phyloP scores from a whole-genome alignment of 1,140 invertebrate species.

The Apis dorsata region DNA sequence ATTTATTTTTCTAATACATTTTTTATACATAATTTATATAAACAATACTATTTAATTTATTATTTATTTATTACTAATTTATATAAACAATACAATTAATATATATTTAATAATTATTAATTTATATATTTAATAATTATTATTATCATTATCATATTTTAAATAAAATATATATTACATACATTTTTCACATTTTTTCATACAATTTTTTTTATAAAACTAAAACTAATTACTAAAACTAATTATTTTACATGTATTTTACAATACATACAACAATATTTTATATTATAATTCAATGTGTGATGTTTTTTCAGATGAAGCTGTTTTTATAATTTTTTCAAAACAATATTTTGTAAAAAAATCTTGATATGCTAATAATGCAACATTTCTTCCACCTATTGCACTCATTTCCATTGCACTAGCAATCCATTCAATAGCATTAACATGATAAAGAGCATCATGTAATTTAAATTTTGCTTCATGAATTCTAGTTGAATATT shows the following conservation, averaged over 20 bases:
- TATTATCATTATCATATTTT: too few relatives aligned
- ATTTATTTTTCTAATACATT: not conserved
- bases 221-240: not conserved
- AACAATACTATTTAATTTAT: too few relatives aligned
- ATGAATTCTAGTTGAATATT: conserved; percentile 78
- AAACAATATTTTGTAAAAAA: conserved; percentile 50
- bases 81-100: not conserved
- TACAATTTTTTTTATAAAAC: not conserved
- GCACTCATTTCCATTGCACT: conserved; percentile 88
- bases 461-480: conserved; percentile 81
- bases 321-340: not conserved
- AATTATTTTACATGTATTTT: too few relatives aligned
- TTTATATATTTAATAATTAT: too few relatives aligned
- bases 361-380: conserved; percentile 80
- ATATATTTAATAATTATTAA: too few relatives aligned
- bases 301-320: not conserved
- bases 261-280: not conserved
- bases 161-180: too few relatives aligned
- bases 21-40: not conserved
- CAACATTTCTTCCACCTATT: conserved; percentile 84
- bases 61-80: too few relatives aligned
- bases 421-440: conserved; percentile 86
- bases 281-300: conserved; percentile 32
- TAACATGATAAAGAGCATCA: conserved; percentile 83
- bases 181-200: too few relatives aligned